A percentile compares a stretch with the other conserved stretches of the same genome.
These are phyloP conservation scores for Drosophila nigricruria DNA, from an alignment of 2,888 invertebrate species.

Conservation along the genomic window DNA sequence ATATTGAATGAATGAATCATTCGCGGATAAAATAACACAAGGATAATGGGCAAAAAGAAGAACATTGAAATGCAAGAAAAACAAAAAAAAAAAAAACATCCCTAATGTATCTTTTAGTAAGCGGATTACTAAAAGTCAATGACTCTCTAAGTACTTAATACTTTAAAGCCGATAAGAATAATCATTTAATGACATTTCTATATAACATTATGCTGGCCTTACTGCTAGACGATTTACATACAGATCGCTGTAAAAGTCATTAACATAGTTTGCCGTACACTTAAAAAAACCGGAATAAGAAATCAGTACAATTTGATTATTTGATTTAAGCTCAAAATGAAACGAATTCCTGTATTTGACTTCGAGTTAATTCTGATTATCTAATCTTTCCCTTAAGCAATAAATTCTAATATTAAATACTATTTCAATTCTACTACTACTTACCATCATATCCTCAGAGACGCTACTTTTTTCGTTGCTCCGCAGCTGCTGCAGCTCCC, in stretches of 20 bases:
- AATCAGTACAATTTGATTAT: background rate
- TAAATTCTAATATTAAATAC: background rate
- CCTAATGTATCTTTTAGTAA: background rate
- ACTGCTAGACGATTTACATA: background rate
- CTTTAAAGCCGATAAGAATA: constrained; percentile 13
- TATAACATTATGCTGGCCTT: constrained; percentile 4
- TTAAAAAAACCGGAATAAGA: no score
- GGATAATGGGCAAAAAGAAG: background rate
- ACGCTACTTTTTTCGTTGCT: constrained; percentile 25
- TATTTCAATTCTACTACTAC: constrained; percentile 12
- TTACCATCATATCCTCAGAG: constrained; percentile 46
- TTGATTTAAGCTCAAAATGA: background rate
- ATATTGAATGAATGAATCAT: constrained; percentile 31
- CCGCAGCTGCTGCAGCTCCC: constrained; percentile 30
- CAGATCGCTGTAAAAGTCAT: constrained; percentile 9
- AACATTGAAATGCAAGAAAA: background rate
- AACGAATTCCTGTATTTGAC: background rate
- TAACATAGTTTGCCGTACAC: constrained; percentile 4
- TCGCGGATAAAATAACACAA: background rate
- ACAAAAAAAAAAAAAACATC: background rate
- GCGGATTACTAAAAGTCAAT: constrained; percentile 2
- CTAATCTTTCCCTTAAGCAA: background rate
- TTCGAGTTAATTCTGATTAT: no score
- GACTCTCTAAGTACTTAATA: background rate
- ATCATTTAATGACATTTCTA: background rate